Evolutionary conservation across 2,797 vertebrate species (phyloP).

Genomic region (Chaunax sp.): DNA sequence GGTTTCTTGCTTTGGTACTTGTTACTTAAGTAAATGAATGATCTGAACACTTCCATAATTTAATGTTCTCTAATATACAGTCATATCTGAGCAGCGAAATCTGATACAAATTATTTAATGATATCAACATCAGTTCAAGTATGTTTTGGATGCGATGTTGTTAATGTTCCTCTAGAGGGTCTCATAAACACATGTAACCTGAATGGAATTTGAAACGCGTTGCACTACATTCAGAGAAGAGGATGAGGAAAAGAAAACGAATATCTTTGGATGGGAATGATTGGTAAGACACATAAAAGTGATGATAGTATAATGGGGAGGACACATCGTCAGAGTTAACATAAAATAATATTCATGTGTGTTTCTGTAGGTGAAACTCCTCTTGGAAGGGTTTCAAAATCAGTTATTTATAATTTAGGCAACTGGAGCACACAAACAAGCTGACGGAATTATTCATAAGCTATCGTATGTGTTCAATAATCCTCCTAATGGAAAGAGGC

Average conservation of each 20-base stretch:
- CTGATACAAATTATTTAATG: too few relatives aligned
- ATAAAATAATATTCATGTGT: not conserved
- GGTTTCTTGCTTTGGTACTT: too few relatives aligned
- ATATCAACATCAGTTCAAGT: too few relatives aligned
- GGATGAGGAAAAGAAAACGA: not conserved
- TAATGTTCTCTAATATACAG: too few relatives aligned
- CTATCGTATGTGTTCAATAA: not conserved
- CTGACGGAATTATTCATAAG: not conserved
- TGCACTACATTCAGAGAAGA: not conserved
- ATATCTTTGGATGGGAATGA: not conserved
- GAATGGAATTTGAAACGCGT: not conserved
- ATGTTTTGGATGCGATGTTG: conserved; percentile 35
- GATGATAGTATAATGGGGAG: not conserved
- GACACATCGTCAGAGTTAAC: too few relatives aligned
- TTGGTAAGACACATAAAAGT: not conserved
- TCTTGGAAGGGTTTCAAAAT: not conserved
- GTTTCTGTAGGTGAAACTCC: not conserved
- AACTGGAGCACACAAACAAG: not conserved
- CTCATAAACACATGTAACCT: conserved; percentile 35
- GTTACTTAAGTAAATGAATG: too few relatives aligned
- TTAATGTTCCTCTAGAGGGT: conserved; percentile 69
- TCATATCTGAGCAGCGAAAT: too few relatives aligned
- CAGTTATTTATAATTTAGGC: not conserved
- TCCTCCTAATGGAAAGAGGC: not conserved
- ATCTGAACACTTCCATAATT: too few relatives aligned